phyloP scores from a whole-genome alignment of 2,888 invertebrate genomes.

The Cyclophora punctaria region DNA sequence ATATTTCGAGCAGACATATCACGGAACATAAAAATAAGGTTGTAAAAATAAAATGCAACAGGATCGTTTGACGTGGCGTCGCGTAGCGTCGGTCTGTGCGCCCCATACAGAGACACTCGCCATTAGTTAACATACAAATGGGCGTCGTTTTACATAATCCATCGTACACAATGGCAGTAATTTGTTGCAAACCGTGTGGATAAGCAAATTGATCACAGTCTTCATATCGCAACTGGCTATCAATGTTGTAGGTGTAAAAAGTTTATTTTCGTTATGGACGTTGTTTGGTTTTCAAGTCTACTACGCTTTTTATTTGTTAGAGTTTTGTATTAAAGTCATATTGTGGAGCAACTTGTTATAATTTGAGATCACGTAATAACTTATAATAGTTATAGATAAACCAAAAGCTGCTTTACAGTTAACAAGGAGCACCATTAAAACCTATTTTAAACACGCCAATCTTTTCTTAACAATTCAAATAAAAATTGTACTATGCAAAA shows the following conservation, averaged over 20 bases:
- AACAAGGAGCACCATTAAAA: not conserved
- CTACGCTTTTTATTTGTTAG: too few relatives aligned
- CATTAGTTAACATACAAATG: constrained; percentile 74
- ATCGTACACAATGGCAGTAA: constrained; percentile 62
- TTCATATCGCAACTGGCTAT: constrained; percentile 39
- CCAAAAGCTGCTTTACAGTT: not conserved
- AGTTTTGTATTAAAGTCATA: too few relatives aligned
- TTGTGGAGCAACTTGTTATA: too few relatives aligned
- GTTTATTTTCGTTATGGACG: not conserved
- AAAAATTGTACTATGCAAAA: too few relatives aligned
- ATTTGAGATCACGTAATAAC: too few relatives aligned
- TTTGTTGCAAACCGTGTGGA: constrained; percentile 68
- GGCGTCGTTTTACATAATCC: constrained; percentile 73
- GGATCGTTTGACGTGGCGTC: constrained; percentile 15
- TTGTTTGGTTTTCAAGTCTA: not conserved
- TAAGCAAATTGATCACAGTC: constrained; percentile 66
- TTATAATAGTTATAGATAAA: too few relatives aligned
- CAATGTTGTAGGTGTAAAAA: not conserved
- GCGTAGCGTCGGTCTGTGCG: constrained; percentile 27
- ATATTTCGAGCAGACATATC: constrained; percentile 7
- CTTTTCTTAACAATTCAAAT: not conserved
- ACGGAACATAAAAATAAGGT: constrained; percentile 13
- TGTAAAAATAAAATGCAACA: constrained; percentile 21
- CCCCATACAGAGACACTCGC: constrained; percentile 52
- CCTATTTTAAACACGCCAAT: not conserved